Conservation (phyloP, 2,888 invertebrate genomes). For the Lypha dubia region DNA sequence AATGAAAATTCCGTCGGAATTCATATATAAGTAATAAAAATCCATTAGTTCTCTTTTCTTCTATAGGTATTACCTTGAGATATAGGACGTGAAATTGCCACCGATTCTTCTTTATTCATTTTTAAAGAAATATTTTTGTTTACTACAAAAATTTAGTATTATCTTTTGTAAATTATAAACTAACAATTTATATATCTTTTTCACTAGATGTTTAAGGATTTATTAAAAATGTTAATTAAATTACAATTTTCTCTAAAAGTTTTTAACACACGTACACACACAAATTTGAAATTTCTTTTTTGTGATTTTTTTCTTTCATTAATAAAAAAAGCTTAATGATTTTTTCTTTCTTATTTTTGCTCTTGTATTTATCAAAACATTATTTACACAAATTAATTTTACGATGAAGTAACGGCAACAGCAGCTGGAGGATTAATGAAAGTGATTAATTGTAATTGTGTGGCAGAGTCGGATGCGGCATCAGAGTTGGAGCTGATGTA, state of each 20-base stretch:
- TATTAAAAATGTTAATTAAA: neutral
- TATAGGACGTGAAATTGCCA: conserved; percentile 75
- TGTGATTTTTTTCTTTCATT: conserved; percentile 3
- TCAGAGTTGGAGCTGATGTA: conserved; percentile 33
- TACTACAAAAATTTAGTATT: neutral
- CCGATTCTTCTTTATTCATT: conserved; percentile 79
- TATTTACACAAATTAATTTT: conserved; percentile 60
- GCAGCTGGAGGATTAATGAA: conserved; percentile 69
- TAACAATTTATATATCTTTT: neutral
- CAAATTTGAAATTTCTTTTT: conserved; percentile 22
- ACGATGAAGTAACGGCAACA: conserved; percentile 50
- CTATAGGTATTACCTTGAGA: conserved; percentile 79
- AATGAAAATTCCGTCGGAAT: conserved; percentile 20
- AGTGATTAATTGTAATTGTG: conserved; percentile 70
- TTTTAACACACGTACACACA: conserved; percentile 4
- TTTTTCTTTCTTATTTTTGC: conserved; percentile 9
- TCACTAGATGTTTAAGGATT: neutral
- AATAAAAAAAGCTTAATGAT: conserved; percentile 18
- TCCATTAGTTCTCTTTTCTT: neutral
- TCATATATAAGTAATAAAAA: neutral
- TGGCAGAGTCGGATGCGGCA: conserved; percentile 50
- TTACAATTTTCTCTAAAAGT: neutral
- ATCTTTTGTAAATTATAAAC: neutral
- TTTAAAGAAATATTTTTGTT: conserved; percentile 28
- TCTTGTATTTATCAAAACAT: conserved; percentile 50